Percentiles rank a stretch among this genome's conserved stretches.
Conservation (phyloP, 2,888 invertebrate species). For the Acrocera orbiculus region DNA sequence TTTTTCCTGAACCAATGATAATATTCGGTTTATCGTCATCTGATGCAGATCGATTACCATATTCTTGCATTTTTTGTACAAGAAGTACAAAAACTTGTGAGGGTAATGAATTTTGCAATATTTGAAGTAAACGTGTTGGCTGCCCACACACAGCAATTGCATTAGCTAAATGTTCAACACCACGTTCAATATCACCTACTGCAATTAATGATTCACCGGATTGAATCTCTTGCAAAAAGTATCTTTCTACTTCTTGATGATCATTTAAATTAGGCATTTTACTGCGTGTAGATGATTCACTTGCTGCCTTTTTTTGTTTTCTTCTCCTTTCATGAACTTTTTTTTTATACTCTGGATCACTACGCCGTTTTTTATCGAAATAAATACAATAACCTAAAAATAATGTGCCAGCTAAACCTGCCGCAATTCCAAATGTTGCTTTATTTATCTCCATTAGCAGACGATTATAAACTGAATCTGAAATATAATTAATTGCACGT, state of each 20-base stretch:
- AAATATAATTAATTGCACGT: too few relatives aligned
- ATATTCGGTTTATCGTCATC: conserved; percentile 18
- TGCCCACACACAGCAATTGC: conserved; percentile 97
- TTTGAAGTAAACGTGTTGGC: conserved; percentile 28
- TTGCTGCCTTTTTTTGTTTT: too few relatives aligned
- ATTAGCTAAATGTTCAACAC: conserved; percentile 89
- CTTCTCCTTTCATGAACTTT: conserved; percentile 91
- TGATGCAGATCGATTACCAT: conserved; percentile 24
- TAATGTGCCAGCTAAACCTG: conserved; percentile 75
- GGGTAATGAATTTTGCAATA: conserved; percentile 85
- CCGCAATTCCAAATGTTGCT: conserved; percentile 68
- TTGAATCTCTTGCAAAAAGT: conserved; percentile 60
- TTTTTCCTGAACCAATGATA: conserved; percentile 15
- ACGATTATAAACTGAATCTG: too few relatives aligned
- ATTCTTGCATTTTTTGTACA: conserved; percentile 45
- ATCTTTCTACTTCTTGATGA: conserved; percentile 79
- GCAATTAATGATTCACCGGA: conserved; percentile 81
- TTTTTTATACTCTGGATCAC: conserved; percentile 88
- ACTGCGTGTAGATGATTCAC: too few relatives aligned
- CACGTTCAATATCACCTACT: conserved; percentile 72
- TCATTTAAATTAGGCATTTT: conserved; percentile 74
- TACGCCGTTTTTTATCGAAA: conserved; percentile 88
- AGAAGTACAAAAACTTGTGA: conserved; percentile 85
- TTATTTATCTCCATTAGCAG: conserved; percentile 56
- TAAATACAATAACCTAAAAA: conserved; percentile 96